Base-by-base conservation (phyloP, 2,113 vertebrate genomes). In the Grammomys surdaster region DNA sequence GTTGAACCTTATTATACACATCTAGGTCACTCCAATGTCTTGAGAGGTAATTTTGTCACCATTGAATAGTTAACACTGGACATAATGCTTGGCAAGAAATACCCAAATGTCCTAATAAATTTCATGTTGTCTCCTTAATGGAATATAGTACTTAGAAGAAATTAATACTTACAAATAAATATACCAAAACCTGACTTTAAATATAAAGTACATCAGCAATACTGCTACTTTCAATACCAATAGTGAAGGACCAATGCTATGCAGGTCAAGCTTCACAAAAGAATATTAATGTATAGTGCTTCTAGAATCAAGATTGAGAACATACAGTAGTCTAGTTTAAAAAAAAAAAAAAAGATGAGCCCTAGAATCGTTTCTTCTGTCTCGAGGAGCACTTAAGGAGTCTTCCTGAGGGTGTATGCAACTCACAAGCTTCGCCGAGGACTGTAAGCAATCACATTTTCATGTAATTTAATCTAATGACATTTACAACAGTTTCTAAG, bases 401-500 rank as follows among this genome's bases (percentile, higher is more conserved):
- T 58, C 96, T 91, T 90, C 40, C 73, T 94, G 6, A 73, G 46
- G 58, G 4, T 89, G 67, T 20, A 67, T 20, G 76, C 4, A 91
- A 87, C 86, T 46, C 92, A 80, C 33, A 95, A 24, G 89, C 46
- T 96, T 96, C 67, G 65, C 40, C 84, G 89, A 93, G 54, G 10
- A 96, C 69, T 94, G 20, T 86, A 40, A 86, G n/a, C 10, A 96
- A 90, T 77, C 88, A 65, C 58, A 26, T 89, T 93, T 96, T 95
- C 72, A 80, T 63, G 60, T 33, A 80, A 91, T 54, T 95, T 92
- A 85, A 96, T 87, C 94, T 96, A 93, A 48, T 72, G 73, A 63
- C 90, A 95, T 67, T 95, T 90, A 88, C 90, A 96, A 95, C 72
- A 96, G 94, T 95, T 81, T 92, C 76, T 97, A 85, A 36, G 94